Conservation (phyloP, 2,888 invertebrate genomes). For the Anticlea derivata region DNA sequence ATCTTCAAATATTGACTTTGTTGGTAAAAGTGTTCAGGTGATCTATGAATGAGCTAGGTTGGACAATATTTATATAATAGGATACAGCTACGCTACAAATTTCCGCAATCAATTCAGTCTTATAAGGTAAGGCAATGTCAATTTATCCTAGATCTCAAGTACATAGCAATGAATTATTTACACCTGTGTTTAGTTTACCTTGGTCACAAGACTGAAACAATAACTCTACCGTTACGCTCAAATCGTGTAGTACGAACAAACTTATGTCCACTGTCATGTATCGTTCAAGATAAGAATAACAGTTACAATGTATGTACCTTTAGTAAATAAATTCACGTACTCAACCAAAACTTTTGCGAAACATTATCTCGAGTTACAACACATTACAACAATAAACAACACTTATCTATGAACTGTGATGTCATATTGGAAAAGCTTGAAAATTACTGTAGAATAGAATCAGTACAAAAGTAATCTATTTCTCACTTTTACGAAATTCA, state of each 20-base stretch:
- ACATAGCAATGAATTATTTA: not conserved
- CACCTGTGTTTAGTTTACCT: not conserved
- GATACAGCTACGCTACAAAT: no score
- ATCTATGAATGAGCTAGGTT: no score
- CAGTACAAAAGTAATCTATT: slow-evolving; percentile 56
- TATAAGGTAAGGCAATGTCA: slow-evolving; percentile 12
- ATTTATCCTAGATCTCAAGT: slow-evolving; percentile 16
- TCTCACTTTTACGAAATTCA: slow-evolving; percentile 37
- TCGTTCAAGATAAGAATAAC: not conserved
- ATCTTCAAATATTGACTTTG: slow-evolving; percentile 4
- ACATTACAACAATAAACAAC: slow-evolving; percentile 37
- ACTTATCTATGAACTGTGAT: slow-evolving; percentile 15
- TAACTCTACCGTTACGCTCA: no score
- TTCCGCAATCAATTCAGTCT: slow-evolving; percentile 1
- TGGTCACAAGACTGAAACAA: slow-evolving; percentile 26
- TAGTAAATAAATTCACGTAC: slow-evolving; percentile 33
- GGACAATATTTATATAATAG: no score
- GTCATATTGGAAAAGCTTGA: slow-evolving; percentile 32
- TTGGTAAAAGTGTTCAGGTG: not conserved
- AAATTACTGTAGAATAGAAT: no score
- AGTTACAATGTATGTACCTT: slow-evolving; percentile 30
- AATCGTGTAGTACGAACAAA: no score
- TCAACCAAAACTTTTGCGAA: slow-evolving; percentile 40
- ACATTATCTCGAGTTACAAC: slow-evolving; percentile 50
- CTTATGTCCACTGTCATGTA: not conserved